Evolutionary conservation across 2,113 vertebrate genomes (phyloP).

Genomic region (Corythornis vintsioides): DNA sequence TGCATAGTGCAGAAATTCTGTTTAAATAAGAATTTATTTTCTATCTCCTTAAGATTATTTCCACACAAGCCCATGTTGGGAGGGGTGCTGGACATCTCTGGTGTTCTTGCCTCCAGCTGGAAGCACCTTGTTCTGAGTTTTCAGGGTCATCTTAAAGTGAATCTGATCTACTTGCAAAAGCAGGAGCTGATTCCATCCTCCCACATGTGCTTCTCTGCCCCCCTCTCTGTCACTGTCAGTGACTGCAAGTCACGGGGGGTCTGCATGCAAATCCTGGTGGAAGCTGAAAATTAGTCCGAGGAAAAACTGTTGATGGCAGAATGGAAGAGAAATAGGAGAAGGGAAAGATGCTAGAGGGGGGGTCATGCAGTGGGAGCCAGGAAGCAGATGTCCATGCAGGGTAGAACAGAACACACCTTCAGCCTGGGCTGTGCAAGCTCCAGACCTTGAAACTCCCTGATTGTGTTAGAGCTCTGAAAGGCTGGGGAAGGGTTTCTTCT

Average conservation of each 20-base stretch:
- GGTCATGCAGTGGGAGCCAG: neutral
- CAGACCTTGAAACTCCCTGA: neutral
- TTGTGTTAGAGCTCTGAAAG: neutral
- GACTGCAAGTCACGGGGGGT: neutral
- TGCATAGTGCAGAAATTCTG: neutral
- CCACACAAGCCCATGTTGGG: neutral
- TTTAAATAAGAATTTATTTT: neutral
- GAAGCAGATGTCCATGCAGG: fast-evolving
- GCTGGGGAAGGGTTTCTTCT: neutral
- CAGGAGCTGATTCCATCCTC: neutral
- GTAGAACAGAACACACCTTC: fast-evolving
- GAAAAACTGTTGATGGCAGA: neutral
- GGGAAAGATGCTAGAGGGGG: neutral
- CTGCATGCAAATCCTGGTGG: neutral
- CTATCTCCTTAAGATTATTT: neutral
- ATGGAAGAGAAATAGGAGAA: neutral
- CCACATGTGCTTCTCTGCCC: neutral
- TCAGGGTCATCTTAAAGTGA: neutral
- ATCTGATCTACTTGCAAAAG: neutral
- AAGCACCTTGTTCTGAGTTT: neutral
- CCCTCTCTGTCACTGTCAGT: fast-evolving
- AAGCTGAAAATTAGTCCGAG: neutral
- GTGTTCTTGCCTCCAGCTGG: neutral
- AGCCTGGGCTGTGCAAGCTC: neutral
- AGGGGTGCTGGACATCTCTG: neutral